Conservation (phyloP, 2,888 invertebrate genomes). For the Leptopterna dolabrata region DNA sequence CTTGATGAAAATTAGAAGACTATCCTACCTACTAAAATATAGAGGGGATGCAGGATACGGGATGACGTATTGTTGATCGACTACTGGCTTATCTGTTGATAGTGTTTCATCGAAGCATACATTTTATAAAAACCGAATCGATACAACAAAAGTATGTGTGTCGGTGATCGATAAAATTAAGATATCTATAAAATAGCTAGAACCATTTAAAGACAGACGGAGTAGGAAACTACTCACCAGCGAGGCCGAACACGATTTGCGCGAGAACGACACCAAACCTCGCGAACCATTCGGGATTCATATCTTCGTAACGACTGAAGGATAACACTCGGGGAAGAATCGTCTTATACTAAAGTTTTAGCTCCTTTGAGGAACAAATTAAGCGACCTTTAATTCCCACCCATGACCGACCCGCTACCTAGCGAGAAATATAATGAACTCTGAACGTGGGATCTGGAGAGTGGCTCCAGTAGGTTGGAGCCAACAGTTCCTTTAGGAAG, state of each 20-base stretch:
- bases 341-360: constrained; percentile 42
- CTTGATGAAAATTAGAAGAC: no score
- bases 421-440: background rate
- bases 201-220: background rate
- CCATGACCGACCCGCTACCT: constrained; percentile 8
- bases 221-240: constrained; percentile 5
- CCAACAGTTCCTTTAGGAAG: no score
- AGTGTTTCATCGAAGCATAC: background rate
- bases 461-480: no score
- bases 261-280: background rate
- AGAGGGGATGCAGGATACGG: no score
- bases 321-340: constrained; percentile 42
- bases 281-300: constrained; percentile 28
- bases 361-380: constrained; percentile 50
- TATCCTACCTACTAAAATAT: no score
- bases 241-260: background rate
- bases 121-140: no score
- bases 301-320: constrained; percentile 49
- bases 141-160: no score
- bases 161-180: background rate
- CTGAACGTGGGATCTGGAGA: no score
- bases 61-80: no score
- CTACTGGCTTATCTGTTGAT: background rate
- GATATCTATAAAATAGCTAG: background rate
- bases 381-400: constrained; percentile 37